These are phyloP conservation scores for Momotus momota DNA, from an alignment of 2,797 vertebrate species.

Conservation along the genomic window DNA sequence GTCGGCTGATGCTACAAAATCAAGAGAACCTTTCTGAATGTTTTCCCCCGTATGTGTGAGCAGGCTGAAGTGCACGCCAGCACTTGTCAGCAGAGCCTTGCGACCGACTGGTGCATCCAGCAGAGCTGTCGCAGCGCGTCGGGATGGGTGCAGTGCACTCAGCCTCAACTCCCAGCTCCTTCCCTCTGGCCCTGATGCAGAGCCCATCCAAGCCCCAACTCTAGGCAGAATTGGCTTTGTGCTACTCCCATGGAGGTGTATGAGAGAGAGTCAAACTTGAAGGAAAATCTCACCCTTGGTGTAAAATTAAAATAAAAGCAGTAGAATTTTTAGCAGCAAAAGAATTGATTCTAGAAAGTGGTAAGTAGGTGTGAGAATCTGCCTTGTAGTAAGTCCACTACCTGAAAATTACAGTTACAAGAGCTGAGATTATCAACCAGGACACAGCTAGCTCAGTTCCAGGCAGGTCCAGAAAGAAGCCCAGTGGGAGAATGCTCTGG, in stretches of 20 bases:
- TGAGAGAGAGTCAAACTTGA: neutral
- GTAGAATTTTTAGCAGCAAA: neutral
- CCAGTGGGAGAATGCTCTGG: neutral
- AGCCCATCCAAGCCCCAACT: fast-evolving
- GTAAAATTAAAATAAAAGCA: neutral
- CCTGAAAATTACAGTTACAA: neutral
- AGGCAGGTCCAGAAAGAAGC: neutral
- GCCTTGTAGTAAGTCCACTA: neutral
- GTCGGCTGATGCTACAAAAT: conserved; percentile 8
- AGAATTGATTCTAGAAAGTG: neutral
- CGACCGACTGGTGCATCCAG: neutral
- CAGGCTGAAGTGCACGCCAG: neutral
- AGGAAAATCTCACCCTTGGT: neutral
- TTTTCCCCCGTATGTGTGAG: neutral
- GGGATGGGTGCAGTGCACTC: neutral
- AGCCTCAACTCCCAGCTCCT: neutral
- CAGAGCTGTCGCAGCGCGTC: fast-evolving
- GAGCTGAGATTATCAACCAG: neutral
- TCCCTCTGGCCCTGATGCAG: neutral
- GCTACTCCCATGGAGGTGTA: neutral
- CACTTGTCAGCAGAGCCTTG: neutral
- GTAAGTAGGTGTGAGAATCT: neutral
- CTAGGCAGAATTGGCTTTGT: neutral
- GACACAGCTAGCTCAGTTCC: neutral
- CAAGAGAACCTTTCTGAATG: neutral